Evolutionary conservation across 2,797 vertebrate species (phyloP).

Genomic region (Moxostoma hubbsi): DNA sequence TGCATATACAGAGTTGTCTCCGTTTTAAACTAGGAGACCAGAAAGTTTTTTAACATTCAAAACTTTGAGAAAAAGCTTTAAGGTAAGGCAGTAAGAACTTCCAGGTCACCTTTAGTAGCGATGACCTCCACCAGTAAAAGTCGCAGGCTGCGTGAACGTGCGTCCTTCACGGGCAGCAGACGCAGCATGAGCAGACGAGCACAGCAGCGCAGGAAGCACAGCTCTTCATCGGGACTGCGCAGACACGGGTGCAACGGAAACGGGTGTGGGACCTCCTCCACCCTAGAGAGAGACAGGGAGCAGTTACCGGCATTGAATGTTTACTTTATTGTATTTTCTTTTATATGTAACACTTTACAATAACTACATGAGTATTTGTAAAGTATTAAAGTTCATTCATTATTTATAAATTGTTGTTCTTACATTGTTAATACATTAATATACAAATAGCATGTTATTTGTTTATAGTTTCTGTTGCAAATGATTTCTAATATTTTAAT

Average conservation of each 20-base stretch:
- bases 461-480: too few relatives aligned
- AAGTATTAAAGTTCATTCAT: too few relatives aligned
- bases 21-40: too few relatives aligned
- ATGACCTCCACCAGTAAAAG: constrained; percentile 95
- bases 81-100: not conserved
- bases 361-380: too few relatives aligned
- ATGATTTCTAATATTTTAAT: too few relatives aligned
- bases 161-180: constrained; percentile 89
- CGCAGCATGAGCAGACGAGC: constrained; percentile 90
- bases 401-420: too few relatives aligned
- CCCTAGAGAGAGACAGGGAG: constrained; percentile 71
- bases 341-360: too few relatives aligned
- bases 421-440: too few relatives aligned
- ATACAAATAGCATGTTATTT: too few relatives aligned
- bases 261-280: constrained; percentile 87
- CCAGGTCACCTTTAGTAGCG: constrained; percentile 85
- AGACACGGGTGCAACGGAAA: constrained; percentile 92
- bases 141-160: constrained; percentile 88
- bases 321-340: not conserved
- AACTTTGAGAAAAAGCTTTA: too few relatives aligned
- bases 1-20: too few relatives aligned
- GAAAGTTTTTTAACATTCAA: too few relatives aligned
- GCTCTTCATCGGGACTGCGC: constrained; percentile 86
- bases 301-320: not conserved
- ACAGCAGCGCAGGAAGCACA: constrained; percentile 90